Conservation (phyloP, 2,888 invertebrate species). For the Brachynemurus nebulosus region DNA sequence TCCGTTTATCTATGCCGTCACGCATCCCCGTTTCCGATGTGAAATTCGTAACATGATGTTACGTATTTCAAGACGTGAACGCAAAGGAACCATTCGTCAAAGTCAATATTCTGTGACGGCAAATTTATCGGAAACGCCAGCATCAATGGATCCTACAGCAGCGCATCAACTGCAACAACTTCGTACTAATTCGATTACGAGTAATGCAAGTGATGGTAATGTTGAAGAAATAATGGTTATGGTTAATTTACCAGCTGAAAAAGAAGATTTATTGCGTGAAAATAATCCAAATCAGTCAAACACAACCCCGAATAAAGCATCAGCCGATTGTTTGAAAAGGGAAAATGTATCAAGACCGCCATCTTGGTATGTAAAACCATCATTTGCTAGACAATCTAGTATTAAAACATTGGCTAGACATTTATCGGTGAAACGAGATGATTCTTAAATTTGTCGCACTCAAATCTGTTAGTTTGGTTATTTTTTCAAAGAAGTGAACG, state of each 20-base stretch:
- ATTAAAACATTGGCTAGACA: neutral
- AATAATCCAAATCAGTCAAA: conserved; percentile 4
- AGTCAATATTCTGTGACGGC: conserved; percentile 2
- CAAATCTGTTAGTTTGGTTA: neutral
- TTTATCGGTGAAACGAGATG: neutral
- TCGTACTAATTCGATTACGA: conserved; percentile 9
- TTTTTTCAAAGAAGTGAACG: too few species aligned
- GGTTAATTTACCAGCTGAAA: conserved; percentile 33
- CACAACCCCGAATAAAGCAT: conserved; percentile 15
- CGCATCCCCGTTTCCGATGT: conserved; percentile 59
- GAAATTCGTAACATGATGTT: conserved; percentile 39
- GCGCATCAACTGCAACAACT: conserved; percentile 10
- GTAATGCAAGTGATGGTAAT: conserved; percentile 31
- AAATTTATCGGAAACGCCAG: conserved; percentile 26
- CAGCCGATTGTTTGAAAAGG: conserved; percentile 28
- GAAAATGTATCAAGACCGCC: conserved; percentile 33
- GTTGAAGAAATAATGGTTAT: conserved; percentile 41
- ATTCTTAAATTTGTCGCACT: neutral
- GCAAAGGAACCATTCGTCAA: conserved; percentile 13
- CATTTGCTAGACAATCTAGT: conserved; percentile 34
- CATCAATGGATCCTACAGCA: conserved; percentile 28
- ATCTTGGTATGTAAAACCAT: conserved; percentile 39
- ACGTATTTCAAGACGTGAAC: conserved; percentile 16
- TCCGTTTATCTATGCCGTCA: conserved; percentile 66
- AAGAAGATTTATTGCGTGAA: conserved; percentile 23